These are phyloP conservation scores for Philotrypesis tridentata DNA, from an alignment of 1,140 invertebrate genomes.

Conservation along the genomic window DNA sequence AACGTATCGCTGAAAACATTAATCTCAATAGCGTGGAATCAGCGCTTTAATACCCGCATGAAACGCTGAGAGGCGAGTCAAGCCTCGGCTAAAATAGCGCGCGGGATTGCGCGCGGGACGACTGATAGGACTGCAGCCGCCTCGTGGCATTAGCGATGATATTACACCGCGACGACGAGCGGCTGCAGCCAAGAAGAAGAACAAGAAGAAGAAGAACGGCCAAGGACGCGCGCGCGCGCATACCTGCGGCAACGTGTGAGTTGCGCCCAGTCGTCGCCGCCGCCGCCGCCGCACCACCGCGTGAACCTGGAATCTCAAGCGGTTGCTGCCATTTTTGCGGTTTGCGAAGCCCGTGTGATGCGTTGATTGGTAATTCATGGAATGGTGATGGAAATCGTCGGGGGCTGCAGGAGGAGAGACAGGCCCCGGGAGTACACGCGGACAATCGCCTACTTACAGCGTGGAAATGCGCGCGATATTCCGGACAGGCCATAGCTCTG, in stretches of 20 bases:
- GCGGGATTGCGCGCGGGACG: constrained; percentile 5
- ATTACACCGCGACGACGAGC: constrained; percentile 16
- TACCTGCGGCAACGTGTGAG: constrained; percentile 1
- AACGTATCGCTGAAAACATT: constrained; percentile 5
- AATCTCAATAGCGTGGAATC: constrained; percentile 8
- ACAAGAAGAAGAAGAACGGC: neutral
- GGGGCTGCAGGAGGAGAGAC: neutral
- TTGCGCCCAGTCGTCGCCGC: no score
- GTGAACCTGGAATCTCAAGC: constrained; percentile 27
- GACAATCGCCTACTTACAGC: neutral
- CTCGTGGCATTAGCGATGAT: constrained; percentile 25
- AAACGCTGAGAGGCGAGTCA: neutral
- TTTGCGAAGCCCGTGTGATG: neutral
- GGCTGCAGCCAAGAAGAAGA: neutral
- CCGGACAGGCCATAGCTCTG: neutral
- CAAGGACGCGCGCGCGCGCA: constrained; percentile 5
- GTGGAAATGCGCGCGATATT: neutral
- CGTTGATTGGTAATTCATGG: constrained; percentile 27
- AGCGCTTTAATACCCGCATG: neutral
- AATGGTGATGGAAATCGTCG: constrained; percentile 20
- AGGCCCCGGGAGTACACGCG: no score
- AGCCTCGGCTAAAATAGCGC: constrained; percentile 8
- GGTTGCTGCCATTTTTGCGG: constrained; percentile 24
- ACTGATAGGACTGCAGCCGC: constrained; percentile 20
- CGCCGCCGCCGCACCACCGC: neutral